Percentiles rank a stretch among this genome's conserved stretches.
These are phyloP conservation scores for Psittacula echo DNA, from an alignment of 2,797 vertebrate species.

Conservation along the genomic window DNA sequence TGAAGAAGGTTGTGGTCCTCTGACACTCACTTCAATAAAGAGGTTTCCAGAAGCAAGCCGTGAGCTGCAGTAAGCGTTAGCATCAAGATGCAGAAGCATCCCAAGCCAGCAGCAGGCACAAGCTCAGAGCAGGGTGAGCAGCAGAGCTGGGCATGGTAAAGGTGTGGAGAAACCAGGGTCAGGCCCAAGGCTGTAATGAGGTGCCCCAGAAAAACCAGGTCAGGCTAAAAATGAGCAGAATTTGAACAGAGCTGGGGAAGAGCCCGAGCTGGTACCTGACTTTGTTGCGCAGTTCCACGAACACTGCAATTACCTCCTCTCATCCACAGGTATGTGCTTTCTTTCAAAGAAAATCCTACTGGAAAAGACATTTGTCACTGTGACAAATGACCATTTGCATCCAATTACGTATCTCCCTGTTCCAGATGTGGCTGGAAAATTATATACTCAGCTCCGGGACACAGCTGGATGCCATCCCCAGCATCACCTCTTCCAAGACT, in stretches of 20 bases:
- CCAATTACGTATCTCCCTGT: not conserved
- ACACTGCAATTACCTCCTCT: not conserved
- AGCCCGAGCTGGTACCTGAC: not conserved
- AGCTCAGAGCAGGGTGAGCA: not conserved
- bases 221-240: not conserved
- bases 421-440: slow-evolving; percentile 15
- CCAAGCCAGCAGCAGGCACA: not conserved
- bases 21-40: not conserved
- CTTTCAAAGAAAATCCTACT: not conserved
- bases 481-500: not conserved
- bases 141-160: not conserved
- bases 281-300: not conserved
- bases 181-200: not conserved
- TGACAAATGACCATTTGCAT: not conserved
- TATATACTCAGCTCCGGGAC: not conserved
- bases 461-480: not conserved
- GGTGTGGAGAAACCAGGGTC: rapidly evolving
- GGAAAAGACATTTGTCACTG: not conserved
- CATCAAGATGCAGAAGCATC: not conserved
- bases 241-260: not conserved
- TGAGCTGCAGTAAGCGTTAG: rapidly evolving
- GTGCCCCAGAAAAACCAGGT: not conserved
- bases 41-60: not conserved
- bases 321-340: not conserved
- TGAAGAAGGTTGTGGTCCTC: not conserved